Evolutionary conservation across 2,797 vertebrate species (phyloP).

Genomic region (Trachurus trachurus): DNA sequence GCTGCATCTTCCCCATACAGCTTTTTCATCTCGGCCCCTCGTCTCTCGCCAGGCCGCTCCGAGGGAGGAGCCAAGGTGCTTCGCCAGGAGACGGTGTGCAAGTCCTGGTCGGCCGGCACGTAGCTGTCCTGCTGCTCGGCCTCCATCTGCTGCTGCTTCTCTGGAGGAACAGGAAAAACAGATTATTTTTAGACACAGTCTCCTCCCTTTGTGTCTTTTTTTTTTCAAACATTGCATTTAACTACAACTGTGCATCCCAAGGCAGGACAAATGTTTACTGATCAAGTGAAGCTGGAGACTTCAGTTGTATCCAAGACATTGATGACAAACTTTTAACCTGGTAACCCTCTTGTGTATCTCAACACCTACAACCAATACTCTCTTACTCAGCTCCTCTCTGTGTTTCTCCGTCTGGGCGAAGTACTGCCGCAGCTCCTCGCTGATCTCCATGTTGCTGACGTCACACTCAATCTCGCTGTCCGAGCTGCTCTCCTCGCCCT

Average conservation of each 20-base stretch:
- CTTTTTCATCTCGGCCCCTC: slow-evolving; percentile 91
- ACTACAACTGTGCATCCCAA: not conserved
- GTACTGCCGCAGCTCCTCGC: slow-evolving; percentile 94
- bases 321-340: not conserved
- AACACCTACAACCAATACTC: not conserved
- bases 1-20: slow-evolving; percentile 90
- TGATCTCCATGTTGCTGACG: slow-evolving; percentile 97
- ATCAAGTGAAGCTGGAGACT: not conserved
- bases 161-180: slow-evolving; percentile 73
- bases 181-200: not conserved
- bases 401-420: slow-evolving; percentile 94
- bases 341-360: not conserved
- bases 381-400: slow-evolving; percentile 93
- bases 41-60: slow-evolving; percentile 90
- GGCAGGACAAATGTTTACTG: not conserved
- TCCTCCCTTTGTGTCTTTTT: not conserved
- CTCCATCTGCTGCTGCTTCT: slow-evolving; percentile 93
- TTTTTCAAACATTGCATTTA: not conserved
- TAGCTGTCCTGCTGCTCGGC: slow-evolving; percentile 82
- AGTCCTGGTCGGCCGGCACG: slow-evolving; percentile 90
- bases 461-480: slow-evolving; percentile 91
- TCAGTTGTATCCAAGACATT: not conserved
- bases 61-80: slow-evolving; percentile 83
- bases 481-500: slow-evolving; percentile 78
- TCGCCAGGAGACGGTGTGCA: slow-evolving; percentile 76